Conservation (phyloP, 2,113 vertebrate genomes). For the Centropus unirufus region DNA sequence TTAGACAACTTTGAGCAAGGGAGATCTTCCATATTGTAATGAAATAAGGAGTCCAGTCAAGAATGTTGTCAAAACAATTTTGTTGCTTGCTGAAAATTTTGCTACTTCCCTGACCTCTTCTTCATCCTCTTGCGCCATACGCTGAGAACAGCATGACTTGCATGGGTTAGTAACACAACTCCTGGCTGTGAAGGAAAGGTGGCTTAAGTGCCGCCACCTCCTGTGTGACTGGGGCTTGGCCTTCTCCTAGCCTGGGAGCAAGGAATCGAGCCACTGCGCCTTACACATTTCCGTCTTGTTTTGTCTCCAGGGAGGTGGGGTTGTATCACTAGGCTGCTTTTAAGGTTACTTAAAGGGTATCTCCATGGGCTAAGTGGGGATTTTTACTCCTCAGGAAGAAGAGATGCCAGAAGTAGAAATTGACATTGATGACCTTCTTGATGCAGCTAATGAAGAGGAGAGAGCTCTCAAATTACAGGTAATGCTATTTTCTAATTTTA, state of each 20-base stretch:
- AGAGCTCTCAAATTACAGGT: constrained; percentile 94
- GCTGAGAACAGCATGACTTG: background rate
- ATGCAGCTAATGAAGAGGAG: constrained; percentile 93
- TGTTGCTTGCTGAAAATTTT: background rate
- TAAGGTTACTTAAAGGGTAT: background rate
- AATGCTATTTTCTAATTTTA: constrained; percentile 6
- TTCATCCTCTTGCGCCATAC: background rate
- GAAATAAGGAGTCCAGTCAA: background rate
- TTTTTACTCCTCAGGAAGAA: constrained; percentile 84
- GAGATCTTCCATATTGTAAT: background rate
- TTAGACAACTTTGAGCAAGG: background rate
- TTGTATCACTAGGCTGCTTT: background rate
- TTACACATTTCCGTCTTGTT: background rate
- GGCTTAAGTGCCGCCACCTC: background rate
- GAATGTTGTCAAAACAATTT: background rate
- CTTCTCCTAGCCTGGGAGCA: background rate
- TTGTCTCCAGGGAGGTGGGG: background rate
- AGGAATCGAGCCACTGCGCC: background rate
- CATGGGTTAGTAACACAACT: background rate
- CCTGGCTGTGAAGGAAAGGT: background rate
- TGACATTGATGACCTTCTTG: constrained; percentile 95
- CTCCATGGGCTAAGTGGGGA: background rate
- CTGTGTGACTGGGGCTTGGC: background rate
- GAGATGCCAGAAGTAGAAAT: constrained; percentile 99
- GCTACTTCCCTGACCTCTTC: background rate